phyloP scores from a whole-genome alignment of 2,888 invertebrate genomes.

The Ptilodon capucinus region DNA sequence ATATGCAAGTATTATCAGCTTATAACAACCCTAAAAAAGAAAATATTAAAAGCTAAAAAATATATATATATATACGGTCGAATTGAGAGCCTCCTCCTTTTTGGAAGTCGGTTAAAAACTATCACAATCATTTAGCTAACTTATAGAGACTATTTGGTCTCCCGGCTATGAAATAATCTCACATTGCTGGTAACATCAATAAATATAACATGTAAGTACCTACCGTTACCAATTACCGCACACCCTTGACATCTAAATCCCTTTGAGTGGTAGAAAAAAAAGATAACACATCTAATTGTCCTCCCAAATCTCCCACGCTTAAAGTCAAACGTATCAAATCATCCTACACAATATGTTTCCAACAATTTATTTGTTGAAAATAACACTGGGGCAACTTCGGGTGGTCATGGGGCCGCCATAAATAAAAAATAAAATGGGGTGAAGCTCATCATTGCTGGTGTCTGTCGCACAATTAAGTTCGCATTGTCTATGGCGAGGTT shows the following conservation, averaged over 20 bases:
- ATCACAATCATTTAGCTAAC: too few species aligned
- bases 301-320: slow-evolving; percentile 58
- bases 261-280: neutral
- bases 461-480: slow-evolving; percentile 77
- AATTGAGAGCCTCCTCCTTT: too few species aligned
- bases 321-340: slow-evolving; percentile 66
- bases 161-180: too few species aligned
- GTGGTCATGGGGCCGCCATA: slow-evolving; percentile 68
- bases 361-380: slow-evolving; percentile 71
- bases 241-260: slow-evolving; percentile 1
- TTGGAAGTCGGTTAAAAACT: too few species aligned
- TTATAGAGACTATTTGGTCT: too few species aligned
- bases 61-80: too few species aligned
- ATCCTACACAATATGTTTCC: slow-evolving; percentile 69
- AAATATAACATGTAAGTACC: too few species aligned
- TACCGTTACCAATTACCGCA: neutral
- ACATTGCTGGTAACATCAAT: too few species aligned
- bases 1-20: too few species aligned
- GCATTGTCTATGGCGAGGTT: slow-evolving; percentile 70
- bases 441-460: slow-evolving; percentile 67
- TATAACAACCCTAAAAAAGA: too few species aligned
- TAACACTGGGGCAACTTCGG: slow-evolving; percentile 64
- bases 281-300: slow-evolving; percentile 8
- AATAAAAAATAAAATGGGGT: slow-evolving; percentile 58
- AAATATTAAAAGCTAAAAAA: too few species aligned